Evolutionary conservation across 1,140 invertebrate species (phyloP), one percentile per base, ranked within the genome.

Genomic region (Drosophila mauritiana): DNA sequence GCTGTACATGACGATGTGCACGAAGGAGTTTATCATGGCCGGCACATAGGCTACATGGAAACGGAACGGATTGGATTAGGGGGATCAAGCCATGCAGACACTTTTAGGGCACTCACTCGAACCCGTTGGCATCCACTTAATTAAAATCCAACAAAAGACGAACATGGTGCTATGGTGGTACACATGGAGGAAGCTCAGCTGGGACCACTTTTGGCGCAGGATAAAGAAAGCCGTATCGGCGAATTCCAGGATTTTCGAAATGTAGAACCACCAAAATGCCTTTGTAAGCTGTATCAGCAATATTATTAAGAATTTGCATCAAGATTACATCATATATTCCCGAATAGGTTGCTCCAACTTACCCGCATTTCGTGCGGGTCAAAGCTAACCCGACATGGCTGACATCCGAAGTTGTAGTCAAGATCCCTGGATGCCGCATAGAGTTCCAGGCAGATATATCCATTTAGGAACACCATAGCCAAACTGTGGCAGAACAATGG

Each of bases 51-150:
- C 97, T 97, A 92, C 37, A 12, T 4, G 22, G 10, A 15, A 42
- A 94, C 8, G 53, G 53, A 69, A 31, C 17, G 4, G 34, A 22
- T 36, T 3, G 8, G 1, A 8, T 31, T 31, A 8, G 8, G 8
- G 31, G 7, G 0, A 31, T 31, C 31, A 10, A 0, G 0, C 6
- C 1, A 31, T 3, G 8, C 2, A 31, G 31, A 3, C 7, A 31
- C 31, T 8, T 31, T 10, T 8, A 31, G 10, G 7, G 31, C 0
- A 95, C 95, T 96, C 93, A 97, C 97, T 96, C 34, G 97, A 97
- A 59, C 98, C 98, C 91, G 98, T 98, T n/a, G 98, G 97, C 7
- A 98, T 97, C 97, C 97, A 99, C 94, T 98, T 98, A 67, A 98
- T 96, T 17, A 97, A 97, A 75, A 99, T 98, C 97, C 98, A 99